Evolutionary conservation across 2,888 invertebrate genomes (phyloP), one percentile per base, ranked within the genome.

Genomic region (Halictus quadricinctus): DNA sequence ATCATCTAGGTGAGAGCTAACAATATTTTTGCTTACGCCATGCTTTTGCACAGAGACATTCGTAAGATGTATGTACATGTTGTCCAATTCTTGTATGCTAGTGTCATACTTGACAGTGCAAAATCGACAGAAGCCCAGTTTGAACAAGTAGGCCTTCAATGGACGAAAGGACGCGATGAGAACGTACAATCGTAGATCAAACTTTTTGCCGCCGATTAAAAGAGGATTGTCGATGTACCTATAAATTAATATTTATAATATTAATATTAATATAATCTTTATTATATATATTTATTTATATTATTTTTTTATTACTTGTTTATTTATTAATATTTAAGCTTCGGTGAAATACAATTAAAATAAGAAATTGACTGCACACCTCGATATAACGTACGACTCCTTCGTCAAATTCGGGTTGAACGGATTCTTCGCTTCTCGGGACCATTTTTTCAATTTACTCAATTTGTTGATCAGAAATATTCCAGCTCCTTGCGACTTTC

Each of bases 11-110:
- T 3, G 36, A 36, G 36, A 36, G 36, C 36, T 36, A 36, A 36
- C 36, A 36, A 54, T 54, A 21, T 50, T 50, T 50, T 50, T 25
- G 95, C 96, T 95, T 95, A 97, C 97, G 89, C 99, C 99, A 93
- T 98, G 98, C 95, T 99, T 99, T 95, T 99, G 99, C n/a, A 99
- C 98, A 83, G 99, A 99, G 7, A 99, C 99, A 94, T 99, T 99
- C 18, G 99, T 99, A 79, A 99, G 96, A 95, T 99, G 99, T 79
- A 99, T 98, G 93, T 98, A 99, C 97, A 98, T 98, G 94, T 98
- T 98, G 94, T 98, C 98, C 90, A 98, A 95, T 94, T 98, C 98
- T 66, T 97, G 97, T 66, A 97, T 97, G 94, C 97, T 98, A 2
- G 97, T 97, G 93, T 98, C 98, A 93, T 99, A 99, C 94, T 99